phyloP scores from a whole-genome alignment of 2,797 vertebrate species.

The Valencia hispanica region DNA sequence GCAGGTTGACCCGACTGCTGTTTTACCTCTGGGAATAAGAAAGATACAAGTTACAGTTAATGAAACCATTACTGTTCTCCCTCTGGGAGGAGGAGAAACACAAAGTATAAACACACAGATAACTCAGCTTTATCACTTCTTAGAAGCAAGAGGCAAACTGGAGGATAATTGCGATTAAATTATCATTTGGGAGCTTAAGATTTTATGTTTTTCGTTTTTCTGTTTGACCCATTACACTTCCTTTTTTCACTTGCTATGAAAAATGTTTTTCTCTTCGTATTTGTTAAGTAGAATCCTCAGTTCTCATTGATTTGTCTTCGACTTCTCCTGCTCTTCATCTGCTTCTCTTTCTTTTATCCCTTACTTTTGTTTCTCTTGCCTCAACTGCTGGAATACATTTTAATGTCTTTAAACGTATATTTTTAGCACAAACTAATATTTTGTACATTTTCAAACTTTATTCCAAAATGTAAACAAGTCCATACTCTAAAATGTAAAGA shows the following conservation, averaged over 20 bases:
- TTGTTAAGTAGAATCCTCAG: not conserved
- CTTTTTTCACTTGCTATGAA: not conserved
- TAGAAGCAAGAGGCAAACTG: constrained; percentile 44
- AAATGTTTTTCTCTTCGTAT: not conserved
- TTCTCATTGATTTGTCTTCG: not conserved
- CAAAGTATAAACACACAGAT: constrained; percentile 35
- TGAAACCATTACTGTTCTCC: constrained; percentile 57
- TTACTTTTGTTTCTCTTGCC: not conserved
- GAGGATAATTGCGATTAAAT: constrained; percentile 50
- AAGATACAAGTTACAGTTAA: constrained; percentile 46
- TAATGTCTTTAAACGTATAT: not conserved
- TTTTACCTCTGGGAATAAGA: constrained; percentile 37
- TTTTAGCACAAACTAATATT: not conserved
- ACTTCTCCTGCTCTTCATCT: constrained; percentile 9
- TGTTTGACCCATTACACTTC: not conserved
- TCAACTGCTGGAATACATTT: not conserved
- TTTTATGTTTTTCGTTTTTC: not conserved
- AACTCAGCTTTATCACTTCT: constrained; percentile 55
- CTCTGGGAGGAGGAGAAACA: constrained; percentile 31
- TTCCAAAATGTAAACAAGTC: not conserved
- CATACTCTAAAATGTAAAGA: not conserved
- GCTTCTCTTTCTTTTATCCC: too few relatives aligned
- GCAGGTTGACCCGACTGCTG: constrained; percentile 43
- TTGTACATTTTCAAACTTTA: not conserved
- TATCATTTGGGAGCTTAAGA: constrained; percentile 7